Evolutionary conservation across 2,113 vertebrate genomes (phyloP).

Genomic region (Nyctereutes procyonoides): DNA sequence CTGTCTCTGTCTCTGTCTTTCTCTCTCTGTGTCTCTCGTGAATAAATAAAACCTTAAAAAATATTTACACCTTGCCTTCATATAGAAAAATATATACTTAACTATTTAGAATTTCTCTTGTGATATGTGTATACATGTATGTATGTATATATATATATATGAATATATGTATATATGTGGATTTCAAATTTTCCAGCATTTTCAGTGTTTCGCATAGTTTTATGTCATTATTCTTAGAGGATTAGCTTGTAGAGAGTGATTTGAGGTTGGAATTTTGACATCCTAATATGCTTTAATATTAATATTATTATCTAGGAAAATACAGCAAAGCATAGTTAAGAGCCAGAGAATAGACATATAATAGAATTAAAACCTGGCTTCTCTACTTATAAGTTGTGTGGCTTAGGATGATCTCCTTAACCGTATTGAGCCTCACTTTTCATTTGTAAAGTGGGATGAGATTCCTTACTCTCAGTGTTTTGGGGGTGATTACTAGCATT

Average conservation of each 20-base stretch:
- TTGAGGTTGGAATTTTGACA: neutral
- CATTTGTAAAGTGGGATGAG: neutral
- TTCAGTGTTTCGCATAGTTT: neutral
- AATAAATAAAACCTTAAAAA: neutral
- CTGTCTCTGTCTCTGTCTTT: too few species aligned
- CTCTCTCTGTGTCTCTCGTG: too few species aligned
- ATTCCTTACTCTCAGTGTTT: neutral
- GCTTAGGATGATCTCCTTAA: neutral
- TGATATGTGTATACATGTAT: neutral
- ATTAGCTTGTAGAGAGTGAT: neutral
- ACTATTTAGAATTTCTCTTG: neutral
- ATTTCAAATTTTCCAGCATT: neutral
- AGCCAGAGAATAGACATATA: neutral
- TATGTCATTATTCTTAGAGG: neutral
- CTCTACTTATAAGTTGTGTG: neutral
- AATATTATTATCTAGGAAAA: neutral
- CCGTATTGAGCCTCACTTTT: neutral
- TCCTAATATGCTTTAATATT: constrained; percentile 1
- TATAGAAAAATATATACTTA: neutral
- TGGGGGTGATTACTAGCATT: neutral
- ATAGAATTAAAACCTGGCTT: neutral
- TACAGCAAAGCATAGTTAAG: neutral
- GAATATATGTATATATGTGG: neutral
- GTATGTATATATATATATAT: neutral
- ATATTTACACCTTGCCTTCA: neutral